Conservation (phyloP, 1,140 invertebrate genomes). For the Aphaenogaster ashmeadi region DNA sequence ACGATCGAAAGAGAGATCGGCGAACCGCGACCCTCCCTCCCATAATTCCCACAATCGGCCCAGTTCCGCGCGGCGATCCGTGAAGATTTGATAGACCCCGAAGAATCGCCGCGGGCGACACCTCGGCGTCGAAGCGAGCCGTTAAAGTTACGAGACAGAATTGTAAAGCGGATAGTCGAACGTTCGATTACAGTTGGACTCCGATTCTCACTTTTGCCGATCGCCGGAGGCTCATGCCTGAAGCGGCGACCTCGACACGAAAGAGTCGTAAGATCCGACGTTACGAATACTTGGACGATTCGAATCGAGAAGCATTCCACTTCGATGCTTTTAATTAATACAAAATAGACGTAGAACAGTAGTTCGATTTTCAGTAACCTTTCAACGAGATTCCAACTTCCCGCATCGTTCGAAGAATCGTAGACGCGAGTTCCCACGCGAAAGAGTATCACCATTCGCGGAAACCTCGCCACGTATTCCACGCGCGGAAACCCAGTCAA, state of each 20-base stretch:
- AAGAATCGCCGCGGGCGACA: not conserved
- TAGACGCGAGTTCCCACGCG: conserved; percentile 22
- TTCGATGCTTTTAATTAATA: not conserved
- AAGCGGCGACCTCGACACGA: not conserved
- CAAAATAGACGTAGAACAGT: not conserved
- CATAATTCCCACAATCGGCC: conserved; percentile 50
- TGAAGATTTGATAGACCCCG: conserved; percentile 30
- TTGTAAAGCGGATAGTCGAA: not conserved
- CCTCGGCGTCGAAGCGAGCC: not conserved
- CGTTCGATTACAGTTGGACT: not conserved
- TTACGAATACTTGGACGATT: not conserved
- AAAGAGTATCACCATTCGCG: conserved; percentile 10
- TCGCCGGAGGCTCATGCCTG: not conserved
- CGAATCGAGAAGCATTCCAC: not conserved
- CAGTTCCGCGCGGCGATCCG: conserved; percentile 43
- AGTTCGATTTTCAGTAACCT: not conserved
- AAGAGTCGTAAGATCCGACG: not conserved
- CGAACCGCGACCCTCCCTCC: conserved; percentile 17
- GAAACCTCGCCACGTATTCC: conserved; percentile 18
- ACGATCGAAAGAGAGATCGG: conserved; percentile 20
- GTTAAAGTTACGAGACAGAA: not conserved
- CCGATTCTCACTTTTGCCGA: conserved; percentile 10
- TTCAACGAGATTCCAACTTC: not conserved
- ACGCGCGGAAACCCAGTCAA: conserved; percentile 55
- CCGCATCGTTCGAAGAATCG: not conserved